Base-by-base conservation (phyloP, 2,888 invertebrate genomes). In the Metallyticus violacea region DNA sequence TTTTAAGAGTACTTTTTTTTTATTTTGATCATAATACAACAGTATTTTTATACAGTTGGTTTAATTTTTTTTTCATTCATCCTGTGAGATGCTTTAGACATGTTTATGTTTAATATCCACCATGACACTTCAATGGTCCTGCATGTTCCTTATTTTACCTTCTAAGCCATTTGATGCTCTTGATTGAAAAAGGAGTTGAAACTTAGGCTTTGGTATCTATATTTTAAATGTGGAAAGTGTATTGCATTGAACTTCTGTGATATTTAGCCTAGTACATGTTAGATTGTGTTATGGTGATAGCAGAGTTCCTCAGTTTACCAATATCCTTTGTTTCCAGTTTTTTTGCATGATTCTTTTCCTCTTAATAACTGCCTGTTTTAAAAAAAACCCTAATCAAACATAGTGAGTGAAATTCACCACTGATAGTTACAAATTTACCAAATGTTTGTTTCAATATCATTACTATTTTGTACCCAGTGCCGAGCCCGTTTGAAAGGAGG, bases 401-500 rank as follows among this genome's bases (percentile, higher is more conserved):
- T 77, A 85, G 79, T 81, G 79, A 62, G 15, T 62, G 40, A 22
- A 15, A 0, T 62, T 22, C 40, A 62, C 40, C 40, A 62, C 40
- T 62, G 3, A 62, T 62, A 62, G 40, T 4, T 62, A 62, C 40
- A 62, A 62, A 15, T 62, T 62, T 62, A 15, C 22, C 40, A 62
- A 22, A 62, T 62, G 40, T 62, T 62, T 62, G 22, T 62, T 62
- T 79, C 86, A 78, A 29, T 77, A 83, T 85, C 85, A 62, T 88
- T 88, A 86, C 87, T 87, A 88, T 90, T 89, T 91, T 91, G 90
- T 90, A 90, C 90, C 90, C 91, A 92, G 92, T 92, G 91, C 91
- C 91, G 89, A 92, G 92, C 90, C 92, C 91, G 90, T 92, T 92
- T 91, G 92, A 92, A 91, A 90, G 92, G 90, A 91, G 91, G 90